Percentiles rank a stretch among this genome's conserved stretches.
phyloP scores from a whole-genome alignment of 2,797 vertebrate genomes.

The Falco concolor region DNA sequence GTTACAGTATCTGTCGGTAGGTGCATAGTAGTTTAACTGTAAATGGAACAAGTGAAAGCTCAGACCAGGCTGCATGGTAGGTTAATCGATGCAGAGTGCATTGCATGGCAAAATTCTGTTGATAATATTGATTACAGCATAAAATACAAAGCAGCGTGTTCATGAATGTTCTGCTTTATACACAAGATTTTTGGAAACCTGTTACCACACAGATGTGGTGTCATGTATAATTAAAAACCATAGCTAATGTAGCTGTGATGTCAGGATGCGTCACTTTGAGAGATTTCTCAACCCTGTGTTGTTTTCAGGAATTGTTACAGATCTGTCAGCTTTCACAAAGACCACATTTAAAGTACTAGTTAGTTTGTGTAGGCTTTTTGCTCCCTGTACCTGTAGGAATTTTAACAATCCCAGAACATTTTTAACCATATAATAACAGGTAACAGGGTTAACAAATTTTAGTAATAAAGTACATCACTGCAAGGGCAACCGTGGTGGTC shows the following conservation, averaged over 20 bases:
- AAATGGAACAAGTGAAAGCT: not conserved
- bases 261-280: not conserved
- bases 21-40: not conserved
- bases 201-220: not conserved
- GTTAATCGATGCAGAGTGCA: not conserved
- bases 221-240: not conserved
- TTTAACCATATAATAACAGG: not conserved
- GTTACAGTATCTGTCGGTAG: not conserved
- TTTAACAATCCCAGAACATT: not conserved
- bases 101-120: not conserved
- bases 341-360: not conserved
- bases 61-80: not conserved
- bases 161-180: not conserved
- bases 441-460: not conserved
- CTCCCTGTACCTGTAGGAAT: not conserved
- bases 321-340: not conserved
- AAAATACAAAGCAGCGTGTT: not conserved
- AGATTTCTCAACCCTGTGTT: not conserved
- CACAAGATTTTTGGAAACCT: not conserved
- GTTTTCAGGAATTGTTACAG: not conserved
- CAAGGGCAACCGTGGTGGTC: accelerated
- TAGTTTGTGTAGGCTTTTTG: not conserved
- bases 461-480: not conserved
- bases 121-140: not conserved
- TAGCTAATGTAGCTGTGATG: not conserved